A percentile compares a stretch with the other conserved stretches of the same genome.
Evolutionary conservation across 2,797 vertebrate genomes (phyloP).

Genomic region (Anabacerthia variegaticeps): DNA sequence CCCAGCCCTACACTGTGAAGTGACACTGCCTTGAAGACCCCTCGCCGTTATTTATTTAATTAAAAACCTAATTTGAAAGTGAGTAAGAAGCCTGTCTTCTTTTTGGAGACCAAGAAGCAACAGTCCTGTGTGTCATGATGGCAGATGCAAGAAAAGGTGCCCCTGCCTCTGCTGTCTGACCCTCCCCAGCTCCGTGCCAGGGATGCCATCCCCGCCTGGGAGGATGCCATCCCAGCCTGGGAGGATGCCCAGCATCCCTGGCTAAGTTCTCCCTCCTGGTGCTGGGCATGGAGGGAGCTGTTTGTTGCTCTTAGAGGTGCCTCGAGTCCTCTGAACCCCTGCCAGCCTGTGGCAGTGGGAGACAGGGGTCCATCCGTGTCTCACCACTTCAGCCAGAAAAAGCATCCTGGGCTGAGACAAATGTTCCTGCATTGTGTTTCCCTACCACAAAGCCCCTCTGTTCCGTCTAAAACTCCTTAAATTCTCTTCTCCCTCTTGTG

Average conservation of each 20-base stretch:
- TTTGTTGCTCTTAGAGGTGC: neutral
- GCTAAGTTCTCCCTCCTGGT: neutral
- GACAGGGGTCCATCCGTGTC: neutral
- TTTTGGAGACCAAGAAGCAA: neutral
- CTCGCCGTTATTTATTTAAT: constrained; percentile 80
- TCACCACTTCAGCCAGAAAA: neutral
- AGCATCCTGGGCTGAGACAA: neutral
- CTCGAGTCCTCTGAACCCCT: neutral
- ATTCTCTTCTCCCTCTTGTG: neutral
- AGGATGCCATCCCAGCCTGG: neutral
- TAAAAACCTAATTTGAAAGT: constrained; percentile 73
- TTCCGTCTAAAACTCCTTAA: neutral
- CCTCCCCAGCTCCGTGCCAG: neutral
- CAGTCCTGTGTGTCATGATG: rapidly evolving
- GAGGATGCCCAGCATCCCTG: neutral
- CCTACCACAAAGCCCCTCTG: neutral
- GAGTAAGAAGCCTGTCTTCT: neutral
- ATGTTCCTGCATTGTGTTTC: rapidly evolving
- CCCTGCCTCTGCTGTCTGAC: neutral
- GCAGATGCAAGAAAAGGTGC: rapidly evolving
- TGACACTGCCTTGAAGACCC: constrained; percentile 76
- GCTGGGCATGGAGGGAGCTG: neutral
- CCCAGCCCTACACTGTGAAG: constrained; percentile 77
- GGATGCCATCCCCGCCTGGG: neutral
- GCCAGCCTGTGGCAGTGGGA: neutral